phyloP scores from a whole-genome alignment of 1,140 invertebrate genomes.

The Copidosoma floridanum region DNA sequence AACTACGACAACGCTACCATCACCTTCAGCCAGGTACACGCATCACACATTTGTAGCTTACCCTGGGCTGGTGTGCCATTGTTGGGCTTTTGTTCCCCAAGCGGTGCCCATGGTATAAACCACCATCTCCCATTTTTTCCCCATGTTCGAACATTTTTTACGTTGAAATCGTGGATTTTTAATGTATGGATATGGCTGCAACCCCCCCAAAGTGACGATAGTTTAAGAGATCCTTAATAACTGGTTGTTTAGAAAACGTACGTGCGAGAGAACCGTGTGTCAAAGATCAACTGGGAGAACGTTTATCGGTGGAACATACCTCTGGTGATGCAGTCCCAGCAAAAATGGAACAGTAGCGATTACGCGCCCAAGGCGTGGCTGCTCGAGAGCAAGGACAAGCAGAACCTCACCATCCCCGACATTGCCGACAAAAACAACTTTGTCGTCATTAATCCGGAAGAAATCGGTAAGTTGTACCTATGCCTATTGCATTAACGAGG shows the following conservation, averaged over 20 bases:
- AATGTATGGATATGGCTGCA: too few species aligned
- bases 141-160: too few species aligned
- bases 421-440: conserved; percentile 61
- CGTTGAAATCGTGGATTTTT: too few species aligned
- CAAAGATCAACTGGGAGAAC: conserved; percentile 13
- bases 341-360: conserved; percentile 60
- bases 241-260: conserved; percentile 60
- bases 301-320: conserved; percentile 65
- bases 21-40: conserved; percentile 66
- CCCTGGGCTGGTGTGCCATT: too few species aligned
- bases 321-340: conserved; percentile 59
- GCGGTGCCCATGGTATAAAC: too few species aligned
- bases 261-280: conserved; percentile 57
- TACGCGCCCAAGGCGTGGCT: conserved; percentile 62
- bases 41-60: too few species aligned
- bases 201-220: too few species aligned
- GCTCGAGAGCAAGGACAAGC: conserved; percentile 49
- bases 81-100: too few species aligned
- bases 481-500: too few species aligned
- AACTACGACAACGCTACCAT: conserved; percentile 67
- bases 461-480: conserved; percentile 76
- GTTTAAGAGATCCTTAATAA: too few species aligned
- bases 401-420: conserved; percentile 48
- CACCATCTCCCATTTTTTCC: too few species aligned
- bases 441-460: conserved; percentile 76